A percentile compares a stretch with the other conserved stretches of the same genome.
Evolutionary conservation across 2,113 vertebrate genomes (phyloP).

Genomic region (Paramormyrops kingsleyae): DNA sequence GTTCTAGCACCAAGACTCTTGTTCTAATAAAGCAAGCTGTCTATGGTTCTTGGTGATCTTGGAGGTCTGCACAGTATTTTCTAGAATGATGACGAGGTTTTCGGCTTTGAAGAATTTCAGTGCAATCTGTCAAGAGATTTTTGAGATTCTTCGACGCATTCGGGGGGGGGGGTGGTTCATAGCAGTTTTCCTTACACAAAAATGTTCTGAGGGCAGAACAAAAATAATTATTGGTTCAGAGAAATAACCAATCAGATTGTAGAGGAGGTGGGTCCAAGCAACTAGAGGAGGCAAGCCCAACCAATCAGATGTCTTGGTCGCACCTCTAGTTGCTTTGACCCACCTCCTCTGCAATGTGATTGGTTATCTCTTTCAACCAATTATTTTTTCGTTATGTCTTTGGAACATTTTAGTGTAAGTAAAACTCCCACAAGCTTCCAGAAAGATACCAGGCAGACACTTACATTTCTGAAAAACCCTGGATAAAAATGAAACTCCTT

Average conservation of each 20-base stretch:
- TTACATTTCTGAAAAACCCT: background rate
- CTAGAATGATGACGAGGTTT: background rate
- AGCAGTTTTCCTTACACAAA: background rate
- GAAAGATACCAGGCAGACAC: background rate
- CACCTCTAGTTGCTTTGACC: background rate
- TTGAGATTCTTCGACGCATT: background rate
- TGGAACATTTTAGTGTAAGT: background rate
- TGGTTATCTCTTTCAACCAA: background rate
- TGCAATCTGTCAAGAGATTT: background rate
- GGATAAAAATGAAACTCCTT: background rate
- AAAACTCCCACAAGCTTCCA: background rate
- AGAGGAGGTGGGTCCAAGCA: background rate
- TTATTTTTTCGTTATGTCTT: background rate
- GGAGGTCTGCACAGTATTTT: background rate
- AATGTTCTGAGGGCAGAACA: background rate
- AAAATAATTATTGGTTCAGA: background rate
- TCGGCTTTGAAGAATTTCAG: background rate
- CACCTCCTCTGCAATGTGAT: background rate
- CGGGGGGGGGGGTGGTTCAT: background rate
- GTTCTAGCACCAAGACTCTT: background rate
- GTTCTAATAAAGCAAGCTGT: background rate
- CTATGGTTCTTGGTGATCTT: background rate
- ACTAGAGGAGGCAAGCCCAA: background rate
- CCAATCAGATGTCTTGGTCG: background rate
- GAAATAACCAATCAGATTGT: background rate